Evolutionary conservation across 2,888 invertebrate genomes (phyloP).

Genomic region (Latrodectus hesperus): DNA sequence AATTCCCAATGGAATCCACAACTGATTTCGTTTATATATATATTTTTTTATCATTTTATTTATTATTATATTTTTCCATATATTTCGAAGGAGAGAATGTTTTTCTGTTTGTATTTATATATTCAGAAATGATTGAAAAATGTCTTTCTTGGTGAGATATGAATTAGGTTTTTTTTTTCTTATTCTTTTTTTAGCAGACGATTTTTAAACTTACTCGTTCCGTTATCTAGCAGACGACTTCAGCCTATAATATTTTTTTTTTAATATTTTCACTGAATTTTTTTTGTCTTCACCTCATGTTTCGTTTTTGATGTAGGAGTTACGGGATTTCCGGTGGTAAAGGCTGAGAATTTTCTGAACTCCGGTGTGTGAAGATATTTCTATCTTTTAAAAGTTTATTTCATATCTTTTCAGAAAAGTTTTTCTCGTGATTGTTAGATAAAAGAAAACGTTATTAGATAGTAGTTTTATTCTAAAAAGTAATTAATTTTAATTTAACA

Average conservation of each 20-base stretch:
- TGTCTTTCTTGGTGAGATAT: slow-evolving; percentile 33
- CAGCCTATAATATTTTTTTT: not conserved
- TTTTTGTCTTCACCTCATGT: not conserved
- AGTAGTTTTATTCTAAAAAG: too few relatives aligned
- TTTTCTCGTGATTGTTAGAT: too few relatives aligned
- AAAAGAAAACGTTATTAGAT: too few relatives aligned
- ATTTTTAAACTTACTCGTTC: slow-evolving; percentile 18
- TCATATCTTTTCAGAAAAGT: too few relatives aligned
- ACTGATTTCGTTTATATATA: not conserved
- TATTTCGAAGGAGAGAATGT: not conserved
- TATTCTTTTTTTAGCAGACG: not conserved
- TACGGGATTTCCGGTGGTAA: too few relatives aligned
- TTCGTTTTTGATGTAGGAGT: too few relatives aligned
- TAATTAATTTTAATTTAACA: too few relatives aligned
- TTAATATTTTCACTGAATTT: not conserved
- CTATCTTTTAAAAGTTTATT: too few relatives aligned
- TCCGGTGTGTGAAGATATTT: too few relatives aligned
- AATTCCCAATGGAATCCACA: not conserved
- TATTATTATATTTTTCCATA: not conserved
- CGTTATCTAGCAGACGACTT: slow-evolving; percentile 1
- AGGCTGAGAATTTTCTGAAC: too few relatives aligned
- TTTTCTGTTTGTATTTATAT: slow-evolving; percentile 6
- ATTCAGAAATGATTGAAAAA: slow-evolving; percentile 46
- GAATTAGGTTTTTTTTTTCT: slow-evolving; percentile 34
- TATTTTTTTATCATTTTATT: not conserved